These are phyloP conservation scores for Heliconius congener DNA, from an alignment of 1,140 invertebrate genomes.

Conservation along the genomic window DNA sequence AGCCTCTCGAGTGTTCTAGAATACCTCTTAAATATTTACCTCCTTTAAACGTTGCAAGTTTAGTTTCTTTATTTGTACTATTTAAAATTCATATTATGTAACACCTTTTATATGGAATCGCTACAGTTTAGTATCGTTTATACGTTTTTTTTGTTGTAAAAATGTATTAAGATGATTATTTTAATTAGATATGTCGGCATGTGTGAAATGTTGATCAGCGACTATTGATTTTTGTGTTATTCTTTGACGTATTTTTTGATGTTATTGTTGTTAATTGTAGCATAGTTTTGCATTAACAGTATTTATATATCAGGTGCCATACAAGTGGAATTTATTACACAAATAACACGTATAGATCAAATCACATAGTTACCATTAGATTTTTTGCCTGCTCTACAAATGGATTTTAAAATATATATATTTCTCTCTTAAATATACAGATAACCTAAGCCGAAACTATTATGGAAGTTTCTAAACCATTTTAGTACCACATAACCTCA, in stretches of 20 bases:
- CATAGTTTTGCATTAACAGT: neutral
- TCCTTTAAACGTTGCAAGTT: constrained; percentile 19
- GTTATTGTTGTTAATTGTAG: neutral
- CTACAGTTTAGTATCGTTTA: neutral
- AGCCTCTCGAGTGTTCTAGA: constrained; percentile 34
- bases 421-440: neutral
- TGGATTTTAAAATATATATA: no score
- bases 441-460: neutral
- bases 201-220: neutral
- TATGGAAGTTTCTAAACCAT: neutral
- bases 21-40: constrained; percentile 40
- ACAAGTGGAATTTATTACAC: no score
- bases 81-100: neutral
- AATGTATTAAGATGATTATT: neutral
- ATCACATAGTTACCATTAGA: no score
- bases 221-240: neutral
- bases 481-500: neutral
- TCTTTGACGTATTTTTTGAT: neutral
- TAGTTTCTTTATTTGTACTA: neutral
- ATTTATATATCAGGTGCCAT: neutral
- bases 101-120: neutral
- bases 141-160: neutral
- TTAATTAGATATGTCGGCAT: neutral
- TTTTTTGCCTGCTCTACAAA: no score
- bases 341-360: no score